Evolutionary conservation across 1,140 invertebrate species (phyloP), one percentile per base, ranked within the genome.

Genomic region (Oreohelix idahoensis): DNA sequence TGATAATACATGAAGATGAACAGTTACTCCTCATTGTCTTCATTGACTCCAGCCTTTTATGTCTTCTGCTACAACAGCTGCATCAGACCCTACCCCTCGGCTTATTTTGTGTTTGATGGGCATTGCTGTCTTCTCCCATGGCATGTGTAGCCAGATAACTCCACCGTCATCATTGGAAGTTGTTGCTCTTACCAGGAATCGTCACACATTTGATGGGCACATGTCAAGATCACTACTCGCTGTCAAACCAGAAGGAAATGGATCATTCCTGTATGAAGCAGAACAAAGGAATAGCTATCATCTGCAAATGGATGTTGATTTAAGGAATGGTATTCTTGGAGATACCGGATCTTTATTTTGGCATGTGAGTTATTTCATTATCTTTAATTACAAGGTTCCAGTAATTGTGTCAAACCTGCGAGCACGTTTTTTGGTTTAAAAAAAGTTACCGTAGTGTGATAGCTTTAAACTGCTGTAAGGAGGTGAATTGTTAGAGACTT

Each of bases 41-140:
- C 42, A 45, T 45, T 45, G 42, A 45, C 42, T n/a, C n/a, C n/a
- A 45, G 42, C 15, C 42, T 58, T 2, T 58, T 58, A 11, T 49
- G 71, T 74, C 42, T 49, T 49, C 71, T 49, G 8, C 32, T 39
- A 74, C 10, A 42, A 32, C 38, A 49, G 38, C 38, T 39, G 38
- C 42, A 49, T 0, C 20, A 42, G 42, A 42, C 38, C 71, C 42
- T 49, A 51, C 42, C 4, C 49, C 75, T 38, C 75, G 32, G 11
- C 42, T 77, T 23, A 53, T 77, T 45, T 35, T 77, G 39, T 77
- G 75, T 32, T 53, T 77, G 42, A 53, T 77, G 75, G 75, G 75
- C 49, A 8, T 74, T 39, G 23, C 32, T 51, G 26, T 35, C 75
- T 32, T 77, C 32, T 77, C 42, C 49, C 49, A 49, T 53, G 49